A percentile compares a stretch with the other conserved stretches of the same genome.
Conservation (phyloP, 1,140 invertebrate genomes). For the Philaenus spumarius region DNA sequence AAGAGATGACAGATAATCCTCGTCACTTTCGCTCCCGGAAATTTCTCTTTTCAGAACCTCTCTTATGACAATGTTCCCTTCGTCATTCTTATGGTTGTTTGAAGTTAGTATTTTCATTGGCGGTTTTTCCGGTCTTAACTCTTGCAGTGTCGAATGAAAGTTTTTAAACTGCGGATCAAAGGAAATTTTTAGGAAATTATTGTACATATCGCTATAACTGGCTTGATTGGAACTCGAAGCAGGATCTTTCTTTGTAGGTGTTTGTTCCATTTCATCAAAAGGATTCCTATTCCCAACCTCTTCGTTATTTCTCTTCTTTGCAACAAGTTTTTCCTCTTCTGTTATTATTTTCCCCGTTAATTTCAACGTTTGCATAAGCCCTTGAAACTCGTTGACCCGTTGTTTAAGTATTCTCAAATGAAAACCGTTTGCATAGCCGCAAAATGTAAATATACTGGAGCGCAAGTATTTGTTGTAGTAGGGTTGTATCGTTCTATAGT, state of each 20-base stretch:
- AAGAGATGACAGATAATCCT: too few relatives aligned
- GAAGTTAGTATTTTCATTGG: too few relatives aligned
- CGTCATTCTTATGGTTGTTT: too few relatives aligned
- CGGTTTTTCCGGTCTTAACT: too few relatives aligned
- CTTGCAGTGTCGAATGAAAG: neutral
- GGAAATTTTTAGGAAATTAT: neutral
- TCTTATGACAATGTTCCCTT: too few relatives aligned
- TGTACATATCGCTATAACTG: neutral
- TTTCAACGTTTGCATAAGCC: constrained; percentile 6
- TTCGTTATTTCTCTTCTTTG: neutral
- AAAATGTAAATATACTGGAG: neutral
- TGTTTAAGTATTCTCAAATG: neutral
- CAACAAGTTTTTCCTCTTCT: neutral
- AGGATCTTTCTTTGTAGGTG: neutral
- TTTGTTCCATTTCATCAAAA: neutral
- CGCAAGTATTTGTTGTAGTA: constrained; percentile 6
- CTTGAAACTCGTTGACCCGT: too few relatives aligned
- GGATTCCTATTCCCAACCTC: neutral
- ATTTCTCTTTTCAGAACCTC: too few relatives aligned
- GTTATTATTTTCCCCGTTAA: neutral
- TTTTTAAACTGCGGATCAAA: neutral
- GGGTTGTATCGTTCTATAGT: neutral
- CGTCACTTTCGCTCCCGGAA: too few relatives aligned
- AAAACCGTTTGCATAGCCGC: neutral
- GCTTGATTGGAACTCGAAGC: neutral